Evolutionary conservation across 64 coral and sea anemone genomes (phyloP), one percentile per base, ranked within the genome.

Genomic region (Actinia equina): DNA sequence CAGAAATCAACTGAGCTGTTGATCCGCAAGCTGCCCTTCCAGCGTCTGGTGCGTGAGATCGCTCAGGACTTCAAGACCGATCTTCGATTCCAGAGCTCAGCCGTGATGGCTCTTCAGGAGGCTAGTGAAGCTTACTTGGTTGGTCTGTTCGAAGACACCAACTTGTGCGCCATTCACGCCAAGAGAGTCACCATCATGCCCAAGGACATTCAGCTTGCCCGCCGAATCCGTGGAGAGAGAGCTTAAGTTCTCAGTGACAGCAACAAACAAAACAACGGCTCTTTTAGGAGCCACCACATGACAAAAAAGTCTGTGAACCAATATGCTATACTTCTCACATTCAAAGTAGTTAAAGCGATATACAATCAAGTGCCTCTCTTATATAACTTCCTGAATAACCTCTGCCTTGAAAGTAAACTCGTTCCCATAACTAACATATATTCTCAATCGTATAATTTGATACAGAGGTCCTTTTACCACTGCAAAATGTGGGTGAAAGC

Each of bases 161-260:
- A 91, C 56, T 81, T 91, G 84, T 49, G 45, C 45, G 45, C 45
- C 45, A 49, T 49, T 49, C 45, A 91, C 57, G 89, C 89, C 85
- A 92, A 87, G 57, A 71, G 90, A n/a, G 85, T 92, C 77, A 87
- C 90, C 78, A 92, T 92, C 61, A 92, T 92, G 90, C 90, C 90
- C 2, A 92, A 92, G 77, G 90, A 92, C 61, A 92, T 92, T 25
- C 90, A 92, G 26, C 90, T 92, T 30, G 90, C 90, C 49, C 90
- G 90, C 85, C 90, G 90, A 71, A 92, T 92, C 90, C 90, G 90
- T 87, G 90, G 90, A 41, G 82, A 83, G 82, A 83, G 82, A 83
- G 82, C 82, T 52, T 83, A 83, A 83, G 17, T 83, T 59, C 51
- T 54, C 51, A 25, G 4, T n/a, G n/a, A n/a, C n/a, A n/a, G n/a